phyloP scores from a whole-genome alignment of 2,888 invertebrate genomes.

The Andricus curvator region DNA sequence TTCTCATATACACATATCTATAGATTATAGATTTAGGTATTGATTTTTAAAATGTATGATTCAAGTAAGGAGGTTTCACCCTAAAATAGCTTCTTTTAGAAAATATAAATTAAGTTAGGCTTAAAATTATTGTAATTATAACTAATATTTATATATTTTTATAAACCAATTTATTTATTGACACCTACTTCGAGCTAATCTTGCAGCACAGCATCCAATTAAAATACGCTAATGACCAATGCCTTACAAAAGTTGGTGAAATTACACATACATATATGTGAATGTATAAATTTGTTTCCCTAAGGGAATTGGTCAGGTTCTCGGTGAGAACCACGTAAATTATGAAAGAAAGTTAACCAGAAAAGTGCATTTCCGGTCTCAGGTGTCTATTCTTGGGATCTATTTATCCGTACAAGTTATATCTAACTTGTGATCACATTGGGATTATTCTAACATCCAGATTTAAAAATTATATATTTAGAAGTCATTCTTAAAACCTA shows the following conservation, averaged over 20 bases:
- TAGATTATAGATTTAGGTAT: background rate
- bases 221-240: background rate
- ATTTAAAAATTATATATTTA: background rate
- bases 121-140: too few species aligned
- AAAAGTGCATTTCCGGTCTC: background rate
- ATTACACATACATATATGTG: background rate
- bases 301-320: background rate
- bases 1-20: background rate
- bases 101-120: background rate
- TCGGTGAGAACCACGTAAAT: background rate
- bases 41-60: background rate
- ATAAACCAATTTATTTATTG: background rate
- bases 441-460: background rate
- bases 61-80: too few species aligned
- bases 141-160: background rate
- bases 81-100: background rate
- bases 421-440: background rate
- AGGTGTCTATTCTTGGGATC: background rate
- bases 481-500: background rate
- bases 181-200: background rate
- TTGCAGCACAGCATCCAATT: background rate
- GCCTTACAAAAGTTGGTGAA: background rate
- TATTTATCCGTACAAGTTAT: background rate
- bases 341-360: constrained; percentile 8
- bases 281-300: background rate